Evolutionary conservation across 2,797 vertebrate genomes (phyloP), one percentile per base, ranked within the genome.

Genomic region (Chaetodon trifasciatus): DNA sequence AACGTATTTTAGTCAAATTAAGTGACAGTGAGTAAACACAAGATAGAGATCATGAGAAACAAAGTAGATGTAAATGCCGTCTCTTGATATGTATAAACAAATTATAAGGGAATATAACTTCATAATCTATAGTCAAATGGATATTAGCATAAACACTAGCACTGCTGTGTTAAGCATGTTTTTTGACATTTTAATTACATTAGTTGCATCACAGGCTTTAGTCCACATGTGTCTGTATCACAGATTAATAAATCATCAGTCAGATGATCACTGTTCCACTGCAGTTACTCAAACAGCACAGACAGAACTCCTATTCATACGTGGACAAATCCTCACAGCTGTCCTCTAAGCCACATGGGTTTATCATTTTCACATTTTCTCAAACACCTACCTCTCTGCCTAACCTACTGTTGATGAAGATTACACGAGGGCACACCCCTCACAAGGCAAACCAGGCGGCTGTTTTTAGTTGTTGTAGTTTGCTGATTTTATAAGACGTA

Each of bases 201-300:
- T 63, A 77, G 83, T 81, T 66, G 42, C 58, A 70, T 82, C 60
- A 86, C 5, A 73, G 47, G 56, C 50, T 76, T 65, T 50, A 68
- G 70, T n/a, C 40, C 46, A 60, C 8, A 50, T 82, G 68, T 57
- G 69, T 49, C 52, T 76, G 17, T 55, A 10, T 70, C 60, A 72
- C 19, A 64, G 80, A 84, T 76, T 69, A 76, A 56, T 58, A 75
- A 40, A 23, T 21, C 23, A 44, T 44, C 56, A 37, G 49, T 63
- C 44, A 60, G 40, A 49, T 21, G 23, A 40, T 62, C 53, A 39
- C 16, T 47, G 39, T 24, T 75, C 52, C 40, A 28, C 66, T 60
- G 56, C 39, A 46, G 28, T 78, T 44, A 72, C 32, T 63, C 39
- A 47, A 76, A 62, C 32, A 67, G 57, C 32, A 40, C 10, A 82